Evolutionary conservation across 2,797 vertebrate genomes (phyloP).

Genomic region (Brotula barbata): DNA sequence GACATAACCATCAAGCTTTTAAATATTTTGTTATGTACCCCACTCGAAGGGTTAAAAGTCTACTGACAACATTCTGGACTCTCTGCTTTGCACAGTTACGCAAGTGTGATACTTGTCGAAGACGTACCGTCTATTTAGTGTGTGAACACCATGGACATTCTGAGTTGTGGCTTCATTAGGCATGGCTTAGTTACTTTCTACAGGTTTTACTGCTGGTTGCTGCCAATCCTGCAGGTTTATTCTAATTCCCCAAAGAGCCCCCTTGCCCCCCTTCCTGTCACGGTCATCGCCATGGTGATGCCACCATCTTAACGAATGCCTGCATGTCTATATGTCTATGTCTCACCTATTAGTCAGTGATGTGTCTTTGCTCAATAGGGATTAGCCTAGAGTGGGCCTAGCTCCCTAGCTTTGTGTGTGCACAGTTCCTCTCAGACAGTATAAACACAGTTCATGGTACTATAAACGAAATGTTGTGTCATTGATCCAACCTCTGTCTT

Average conservation of each 20-base stretch:
- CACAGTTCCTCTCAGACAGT: slow-evolving; percentile 18
- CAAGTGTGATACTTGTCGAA: slow-evolving; percentile 14
- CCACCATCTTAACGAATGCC: slow-evolving; percentile 40
- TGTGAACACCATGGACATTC: slow-evolving; percentile 30
- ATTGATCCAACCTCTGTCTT: slow-evolving; percentile 13
- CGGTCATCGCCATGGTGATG: slow-evolving; percentile 63
- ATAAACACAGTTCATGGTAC: slow-evolving; percentile 2
- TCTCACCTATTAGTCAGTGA: slow-evolving; percentile 41
- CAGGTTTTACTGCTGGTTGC: slow-evolving; percentile 61
- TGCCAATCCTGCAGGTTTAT: slow-evolving; percentile 51
- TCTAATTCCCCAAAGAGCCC: slow-evolving; percentile 49
- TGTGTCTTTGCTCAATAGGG: slow-evolving; percentile 15
- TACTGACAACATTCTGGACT: slow-evolving; percentile 10
- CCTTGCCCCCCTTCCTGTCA: slow-evolving; percentile 36
- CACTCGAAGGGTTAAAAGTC: slow-evolving; percentile 32
- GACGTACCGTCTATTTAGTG: slow-evolving; percentile 22
- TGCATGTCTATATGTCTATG: slow-evolving; percentile 41
- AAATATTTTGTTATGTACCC: slow-evolving; percentile 31
- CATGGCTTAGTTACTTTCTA: slow-evolving; percentile 52
- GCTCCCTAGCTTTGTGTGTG: slow-evolving; percentile 4
- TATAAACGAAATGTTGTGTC: slow-evolving; percentile 26
- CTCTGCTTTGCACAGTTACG: slow-evolving; percentile 3
- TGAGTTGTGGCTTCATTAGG: slow-evolving; percentile 45
- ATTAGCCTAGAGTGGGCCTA: slow-evolving; percentile 14
- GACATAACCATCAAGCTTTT: slow-evolving; percentile 33